Evolutionary conservation across 1,140 invertebrate species (phyloP), one percentile per base, ranked within the genome.

Genomic region (Drosophila rhopaloa): DNA sequence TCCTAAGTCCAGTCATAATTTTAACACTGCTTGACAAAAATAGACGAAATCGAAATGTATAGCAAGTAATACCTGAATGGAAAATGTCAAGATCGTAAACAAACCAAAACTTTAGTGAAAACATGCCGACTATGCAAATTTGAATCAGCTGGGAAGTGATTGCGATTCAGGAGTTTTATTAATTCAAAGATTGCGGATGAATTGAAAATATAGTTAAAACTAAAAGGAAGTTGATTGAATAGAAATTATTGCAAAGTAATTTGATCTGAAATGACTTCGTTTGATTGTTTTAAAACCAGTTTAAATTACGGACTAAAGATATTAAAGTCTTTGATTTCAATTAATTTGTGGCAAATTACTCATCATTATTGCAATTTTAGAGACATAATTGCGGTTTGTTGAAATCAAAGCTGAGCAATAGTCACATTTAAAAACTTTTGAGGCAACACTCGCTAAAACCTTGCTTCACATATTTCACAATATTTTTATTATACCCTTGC

Each of bases 41-140:
- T 75, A 75, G 65, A 40, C 37, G 48, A 73, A 73, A 62, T 82
- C 58, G 50, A 51, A 53, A 81, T 68, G 40, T 62, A 83, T 48
- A 89, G 84, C 84, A 71, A 63, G 84, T 88, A 83, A 53, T 66
- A 79, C 57, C 83, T 60, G 76, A 66, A 73, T 73, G 62, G 72
- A 84, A 77, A 88, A 89, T 89, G 80, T 88, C 84, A 89, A 89
- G 83, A 84, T 74, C 83, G 73, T 88, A 84, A 89, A 80, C 63
- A 53, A 65, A 38, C 38, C 19, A 1, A 78, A 80, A 47, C 16
- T 24, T 16, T 54, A 66, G 38, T 2, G 37, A 53, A 59, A 59
- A 62, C 59, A 38, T 61, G 50, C 37, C n/a, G n/a, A 24, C 37
- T 3, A 60, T 46, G 27, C 14, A 24, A 32, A n/a, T 11, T 9